Evolutionary conservation across 2,888 invertebrate species (phyloP).

Genomic region (Harmothoe impar): DNA sequence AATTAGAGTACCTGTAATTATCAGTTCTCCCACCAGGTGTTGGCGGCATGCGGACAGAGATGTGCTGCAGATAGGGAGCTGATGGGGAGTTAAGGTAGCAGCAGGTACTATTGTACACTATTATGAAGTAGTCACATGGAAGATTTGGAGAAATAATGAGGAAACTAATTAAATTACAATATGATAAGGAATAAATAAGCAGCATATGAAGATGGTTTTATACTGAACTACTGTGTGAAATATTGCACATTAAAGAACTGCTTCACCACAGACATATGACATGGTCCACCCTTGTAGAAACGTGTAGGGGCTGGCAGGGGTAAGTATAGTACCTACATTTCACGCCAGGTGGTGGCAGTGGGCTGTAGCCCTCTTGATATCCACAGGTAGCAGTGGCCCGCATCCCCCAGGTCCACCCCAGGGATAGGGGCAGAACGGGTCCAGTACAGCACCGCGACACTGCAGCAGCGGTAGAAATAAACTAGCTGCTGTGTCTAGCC

Average conservation of each 20-base stretch:
- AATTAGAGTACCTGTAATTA: constrained; percentile 45
- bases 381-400: neutral
- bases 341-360: constrained; percentile 4
- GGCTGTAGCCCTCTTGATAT: neutral
- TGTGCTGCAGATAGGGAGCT: neutral
- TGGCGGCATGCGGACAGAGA: neutral
- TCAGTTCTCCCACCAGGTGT: neutral
- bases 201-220: neutral
- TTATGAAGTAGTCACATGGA: neutral
- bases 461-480: too few species aligned
- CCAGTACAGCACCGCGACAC: too few species aligned
- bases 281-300: neutral
- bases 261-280: neutral
- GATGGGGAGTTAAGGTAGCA: too few species aligned
- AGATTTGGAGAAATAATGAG: neutral
- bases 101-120: too few species aligned
- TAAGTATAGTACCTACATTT: neutral
- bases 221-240: too few species aligned
- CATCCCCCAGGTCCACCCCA: neutral
- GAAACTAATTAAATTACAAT: neutral
- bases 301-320: neutral
- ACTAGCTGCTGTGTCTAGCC: too few species aligned
- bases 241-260: too few species aligned
- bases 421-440: too few species aligned
- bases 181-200: neutral